A percentile compares a stretch with the other conserved stretches of the same genome.
Conservation (phyloP, 2,797 vertebrate species). For the Cottoperca gobio region DNA sequence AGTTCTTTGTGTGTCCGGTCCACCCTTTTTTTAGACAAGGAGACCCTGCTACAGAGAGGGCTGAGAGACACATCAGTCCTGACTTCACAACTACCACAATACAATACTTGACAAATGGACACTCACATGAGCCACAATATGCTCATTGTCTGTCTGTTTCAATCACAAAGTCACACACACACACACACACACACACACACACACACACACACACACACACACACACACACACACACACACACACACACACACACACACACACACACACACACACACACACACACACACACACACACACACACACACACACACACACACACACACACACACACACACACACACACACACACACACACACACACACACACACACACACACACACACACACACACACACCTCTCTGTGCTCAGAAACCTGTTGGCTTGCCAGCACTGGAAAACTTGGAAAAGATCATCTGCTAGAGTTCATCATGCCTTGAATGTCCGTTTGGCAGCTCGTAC, state of each 20-base stretch:
- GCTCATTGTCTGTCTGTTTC: slow-evolving; percentile 58
- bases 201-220: slow-evolving; percentile 47
- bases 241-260: slow-evolving; percentile 48
- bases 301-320: slow-evolving; percentile 35
- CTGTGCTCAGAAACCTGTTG: slow-evolving; percentile 49
- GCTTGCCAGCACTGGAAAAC: slow-evolving; percentile 65
- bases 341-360: slow-evolving; percentile 33
- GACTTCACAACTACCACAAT: slow-evolving; percentile 34
- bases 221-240: slow-evolving; percentile 25
- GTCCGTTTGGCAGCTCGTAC: slow-evolving; percentile 70
- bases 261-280: slow-evolving; percentile 30
- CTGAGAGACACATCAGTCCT: slow-evolving; percentile 12
- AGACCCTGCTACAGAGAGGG: slow-evolving; percentile 16
- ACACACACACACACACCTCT: slow-evolving; percentile 48
- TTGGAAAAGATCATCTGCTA: slow-evolving; percentile 66
- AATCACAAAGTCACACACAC: slow-evolving; percentile 38
- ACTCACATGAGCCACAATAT: slow-evolving; percentile 62
- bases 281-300: slow-evolving; percentile 42
- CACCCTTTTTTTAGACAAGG: slow-evolving; percentile 31
- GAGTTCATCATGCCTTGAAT: slow-evolving; percentile 66
- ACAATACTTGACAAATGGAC: slow-evolving; percentile 60
- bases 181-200: slow-evolving; percentile 26
- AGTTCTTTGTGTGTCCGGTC: slow-evolving; percentile 36
- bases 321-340: slow-evolving; percentile 42
- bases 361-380: slow-evolving; percentile 26